These are phyloP conservation scores for Apamea anceps DNA, from an alignment of 2,888 invertebrate genomes.

Conservation along the genomic window DNA sequence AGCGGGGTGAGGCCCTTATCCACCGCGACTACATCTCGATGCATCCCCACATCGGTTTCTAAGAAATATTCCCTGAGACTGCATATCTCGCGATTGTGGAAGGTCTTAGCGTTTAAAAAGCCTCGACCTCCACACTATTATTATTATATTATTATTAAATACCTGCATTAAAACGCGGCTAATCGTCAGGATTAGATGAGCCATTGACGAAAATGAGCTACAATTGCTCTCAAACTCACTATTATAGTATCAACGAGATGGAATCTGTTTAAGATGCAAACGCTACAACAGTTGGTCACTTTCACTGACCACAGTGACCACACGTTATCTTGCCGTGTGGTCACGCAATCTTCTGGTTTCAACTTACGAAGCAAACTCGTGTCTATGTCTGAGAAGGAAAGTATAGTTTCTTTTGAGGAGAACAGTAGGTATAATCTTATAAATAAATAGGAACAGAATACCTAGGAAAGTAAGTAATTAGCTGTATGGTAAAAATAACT, in stretches of 20 bases:
- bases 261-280: conserved; percentile 57
- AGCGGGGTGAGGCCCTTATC: no score
- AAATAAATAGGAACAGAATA: conserved; percentile 13
- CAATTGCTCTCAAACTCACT: neutral
- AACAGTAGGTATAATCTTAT: neutral
- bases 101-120: no score
- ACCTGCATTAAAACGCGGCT: no score
- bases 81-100: no score
- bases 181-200: neutral
- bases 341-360: conserved; percentile 71
- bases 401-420: neutral
- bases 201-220: conserved; percentile 1
- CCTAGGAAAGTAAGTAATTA: conserved; percentile 40
- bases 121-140: no score
- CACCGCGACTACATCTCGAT: no score
- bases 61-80: no score
- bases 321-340: conserved; percentile 61
- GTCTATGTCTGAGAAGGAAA: neutral
- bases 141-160: no score
- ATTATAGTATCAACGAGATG: conserved; percentile 37
- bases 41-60: no score
- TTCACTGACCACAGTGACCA: conserved; percentile 71
- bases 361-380: conserved; percentile 16
- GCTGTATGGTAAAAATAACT: conserved; percentile 5
- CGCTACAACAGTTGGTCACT: conserved; percentile 65